A percentile compares a stretch with the other conserved stretches of the same genome.
These are phyloP conservation scores for Anolis carolinensis DNA, from an alignment of 2,113 vertebrate species.

Conservation along the genomic window DNA sequence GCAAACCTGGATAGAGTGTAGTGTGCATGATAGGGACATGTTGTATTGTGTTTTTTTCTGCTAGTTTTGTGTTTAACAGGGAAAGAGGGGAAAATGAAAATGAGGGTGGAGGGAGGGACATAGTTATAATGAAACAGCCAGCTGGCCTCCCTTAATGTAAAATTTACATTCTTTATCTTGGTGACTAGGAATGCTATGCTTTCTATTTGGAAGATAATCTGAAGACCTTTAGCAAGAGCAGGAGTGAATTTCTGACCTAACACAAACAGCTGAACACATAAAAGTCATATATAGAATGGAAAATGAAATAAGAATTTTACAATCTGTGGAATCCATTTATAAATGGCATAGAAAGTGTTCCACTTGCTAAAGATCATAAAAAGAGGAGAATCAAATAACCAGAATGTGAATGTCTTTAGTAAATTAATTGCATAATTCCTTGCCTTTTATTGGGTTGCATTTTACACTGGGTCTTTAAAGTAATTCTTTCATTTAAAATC, in stretches of 20 bases:
- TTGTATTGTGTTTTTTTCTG: background rate
- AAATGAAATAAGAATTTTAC: constrained; percentile 24
- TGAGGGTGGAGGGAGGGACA: background rate
- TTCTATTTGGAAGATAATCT: constrained; percentile 19
- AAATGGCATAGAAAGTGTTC: constrained; percentile 11
- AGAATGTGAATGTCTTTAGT: background rate
- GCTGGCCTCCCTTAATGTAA: rapidly evolving
- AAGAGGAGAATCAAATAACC: constrained; percentile 27
- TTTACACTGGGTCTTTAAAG: background rate
- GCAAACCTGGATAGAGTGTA: background rate
- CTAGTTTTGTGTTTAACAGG: background rate
- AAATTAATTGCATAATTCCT: background rate
- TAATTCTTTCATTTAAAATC: background rate
- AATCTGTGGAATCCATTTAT: constrained; percentile 29
- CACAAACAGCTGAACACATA: constrained; percentile 32
- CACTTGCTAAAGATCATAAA: background rate
- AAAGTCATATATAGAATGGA: constrained; percentile 40
- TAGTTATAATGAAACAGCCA: constrained; percentile 6
- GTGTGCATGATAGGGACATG: background rate
- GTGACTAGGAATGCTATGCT: background rate
- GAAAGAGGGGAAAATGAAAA: too few relatives aligned
- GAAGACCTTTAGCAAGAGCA: background rate
- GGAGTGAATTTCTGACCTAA: constrained; percentile 42
- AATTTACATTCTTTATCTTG: background rate
- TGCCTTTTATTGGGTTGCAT: constrained; percentile 9